Base-by-base conservation (phyloP, 2,113 vertebrate genomes). In the Thomomys bottae region DNA sequence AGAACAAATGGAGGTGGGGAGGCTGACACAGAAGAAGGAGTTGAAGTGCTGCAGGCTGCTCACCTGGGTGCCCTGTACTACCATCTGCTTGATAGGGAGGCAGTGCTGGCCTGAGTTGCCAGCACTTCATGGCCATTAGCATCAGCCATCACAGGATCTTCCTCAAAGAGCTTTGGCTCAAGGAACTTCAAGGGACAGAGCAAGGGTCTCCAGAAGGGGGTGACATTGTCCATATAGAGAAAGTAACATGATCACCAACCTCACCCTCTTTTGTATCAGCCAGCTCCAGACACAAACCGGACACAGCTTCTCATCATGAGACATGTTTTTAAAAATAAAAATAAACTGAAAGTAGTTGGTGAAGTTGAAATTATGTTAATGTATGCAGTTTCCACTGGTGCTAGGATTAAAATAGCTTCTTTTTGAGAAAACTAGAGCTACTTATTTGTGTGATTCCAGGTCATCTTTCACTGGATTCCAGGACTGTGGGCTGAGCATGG, bases 351-450 rank as follows among this genome's bases (percentile, higher is more conserved):
- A 96, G 88, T 94, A 75, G 59, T 97, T 96, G 89, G 94, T 87
- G 92, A 91, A 93, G 94, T 92, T 95, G 94, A 90, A 94, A 97
- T 96, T 97, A 97, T 97, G 97, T 95, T 98, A 98, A 98, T 97
- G 89, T 97, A 97, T 97, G 96, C 97, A 93, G 93, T 96, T 96
- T 96, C 66, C 96, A 97, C 59, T 97, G 96, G 93, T 95, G 90
- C 89, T 77, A 87, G 71, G 95, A 95, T 97, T 97, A 97, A 98
- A 98, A 98, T 98, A 98, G 94, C 96, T 96, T 75, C 3, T 38
- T 96, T 97, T 92, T 81, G 89, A 93, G 95, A 96, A 96, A 96
- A 95, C 87, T 57, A 76, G 94, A 96, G 96, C 92, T 96, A 59
- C 88, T 15, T 94, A 34, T 84, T 54, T 32, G 40, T 57, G 49